Base-by-base conservation (phyloP, 2,113 vertebrate species). In the Sylvietta virens region DNA sequence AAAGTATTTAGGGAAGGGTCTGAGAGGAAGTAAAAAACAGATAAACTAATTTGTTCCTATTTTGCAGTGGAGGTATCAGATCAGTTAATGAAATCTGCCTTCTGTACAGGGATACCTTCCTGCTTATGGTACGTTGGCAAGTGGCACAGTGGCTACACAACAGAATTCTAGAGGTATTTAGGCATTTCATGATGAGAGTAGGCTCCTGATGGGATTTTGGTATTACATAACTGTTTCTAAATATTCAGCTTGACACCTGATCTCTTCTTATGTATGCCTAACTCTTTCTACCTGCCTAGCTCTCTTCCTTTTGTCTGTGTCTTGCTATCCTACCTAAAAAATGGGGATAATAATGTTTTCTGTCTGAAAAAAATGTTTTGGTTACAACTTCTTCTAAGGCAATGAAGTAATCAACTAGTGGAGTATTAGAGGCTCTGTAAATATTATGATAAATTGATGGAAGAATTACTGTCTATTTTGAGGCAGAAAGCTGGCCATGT, bases 41-140 rank as follows among this genome's bases (percentile, higher is more conserved):
- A 86, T 94, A 97, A 97, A 93, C 39, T 86, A 85, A 97, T 96
- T 97, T 92, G 83, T 95, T 96, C 71, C 40, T 71, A 35, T 94
- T 95, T 88, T 96, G 15, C 48, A 71, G 31, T 67, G 64, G 61
- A 95, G 54, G 23, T 78, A 73, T 91, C 76, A 82, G 64, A 83
- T 72, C 64, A 91, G 19, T 90, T 91, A 57, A 77, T 66, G 60
- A 94, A 86, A 71, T 4, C 13, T 82, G 6, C 19, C 45, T 65
- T 90, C 47, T 60, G 44, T 53, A 64, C 77, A 95, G 42, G 14
- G 33, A 66, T 56, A 8, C 2, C 45, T 72, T 91, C 15, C 50
- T 66, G 15, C 37, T 62, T 58, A 33, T 35, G 19, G 9, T 21
- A 4, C 74, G 57, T 18, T 58, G 56, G n/a, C 67, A 80, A 50